Evolutionary conservation across 2,888 invertebrate species (phyloP).

Genomic region (Drosophila multiciliata): DNA sequence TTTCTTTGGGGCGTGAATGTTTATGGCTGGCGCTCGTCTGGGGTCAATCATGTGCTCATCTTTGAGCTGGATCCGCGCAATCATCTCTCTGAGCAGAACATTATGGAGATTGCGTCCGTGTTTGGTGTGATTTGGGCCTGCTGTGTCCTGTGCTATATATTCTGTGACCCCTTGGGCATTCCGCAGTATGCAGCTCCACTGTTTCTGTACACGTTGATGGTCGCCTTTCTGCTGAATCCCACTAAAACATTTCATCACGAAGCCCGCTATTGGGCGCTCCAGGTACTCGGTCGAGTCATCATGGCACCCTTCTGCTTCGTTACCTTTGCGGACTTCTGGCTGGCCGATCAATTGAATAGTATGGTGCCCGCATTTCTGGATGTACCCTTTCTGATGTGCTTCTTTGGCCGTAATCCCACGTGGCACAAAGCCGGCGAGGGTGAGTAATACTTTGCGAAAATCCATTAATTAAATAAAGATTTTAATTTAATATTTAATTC

Average conservation of each 20-base stretch:
- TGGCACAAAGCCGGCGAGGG: conserved; percentile 85
- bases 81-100: conserved; percentile 91
- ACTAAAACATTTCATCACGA: conserved; percentile 90
- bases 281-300: conserved; percentile 87
- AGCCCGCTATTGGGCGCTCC: conserved; percentile 90
- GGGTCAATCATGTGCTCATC: conserved; percentile 93
- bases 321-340: conserved; percentile 94
- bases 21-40: conserved; percentile 92
- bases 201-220: conserved; percentile 88
- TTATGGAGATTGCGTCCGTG: conserved; percentile 91
- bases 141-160: conserved; percentile 89
- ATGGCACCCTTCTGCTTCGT: conserved; percentile 92
- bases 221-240: conserved; percentile 91
- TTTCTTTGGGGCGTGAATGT: conserved; percentile 93
- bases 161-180: conserved; percentile 88
- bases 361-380: conserved; percentile 91
- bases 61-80: conserved; percentile 93
- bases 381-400: conserved; percentile 92
- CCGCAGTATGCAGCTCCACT: conserved; percentile 92
- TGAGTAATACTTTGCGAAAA: conserved; percentile 46
- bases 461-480: not conserved
- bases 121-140: conserved; percentile 92
- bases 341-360: conserved; percentile 93
- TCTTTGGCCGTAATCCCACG: conserved; percentile 88
- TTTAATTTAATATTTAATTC: not conserved